phyloP scores from a whole-genome alignment of 2,888 invertebrate genomes.

The Drosophila limbata region DNA sequence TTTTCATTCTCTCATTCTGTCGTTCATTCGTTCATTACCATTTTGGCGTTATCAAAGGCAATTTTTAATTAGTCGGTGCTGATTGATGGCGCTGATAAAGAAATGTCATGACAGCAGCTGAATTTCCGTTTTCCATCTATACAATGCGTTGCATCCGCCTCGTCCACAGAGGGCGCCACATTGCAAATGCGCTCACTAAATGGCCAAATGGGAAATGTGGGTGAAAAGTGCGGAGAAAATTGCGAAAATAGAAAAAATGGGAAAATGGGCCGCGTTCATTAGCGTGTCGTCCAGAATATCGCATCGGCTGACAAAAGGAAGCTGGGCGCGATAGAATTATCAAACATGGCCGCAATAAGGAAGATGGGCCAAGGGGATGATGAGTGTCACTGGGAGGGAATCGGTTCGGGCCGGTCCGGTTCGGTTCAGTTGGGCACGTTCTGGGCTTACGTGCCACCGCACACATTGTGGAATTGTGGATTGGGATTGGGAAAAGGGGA shows the following conservation, averaged over 20 bases:
- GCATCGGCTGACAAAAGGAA: slow-evolving; percentile 65
- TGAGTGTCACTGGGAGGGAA: neutral
- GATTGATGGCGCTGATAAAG: slow-evolving; percentile 71
- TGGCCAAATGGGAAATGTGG: slow-evolving; percentile 30
- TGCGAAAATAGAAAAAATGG: slow-evolving; percentile 3
- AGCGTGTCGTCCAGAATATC: slow-evolving; percentile 49
- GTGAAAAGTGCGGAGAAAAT: slow-evolving; percentile 14
- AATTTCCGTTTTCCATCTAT: slow-evolving; percentile 48
- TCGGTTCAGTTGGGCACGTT: slow-evolving; percentile 4
- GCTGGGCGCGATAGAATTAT: slow-evolving; percentile 75
- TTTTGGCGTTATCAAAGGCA: slow-evolving; percentile 71
- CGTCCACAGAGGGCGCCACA: slow-evolving; percentile 14
- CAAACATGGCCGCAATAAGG: slow-evolving; percentile 73
- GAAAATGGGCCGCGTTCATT: slow-evolving; percentile 59
- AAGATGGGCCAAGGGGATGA: slow-evolving; percentile 15
- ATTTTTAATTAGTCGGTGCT: slow-evolving; percentile 72
- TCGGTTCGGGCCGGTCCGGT: slow-evolving; percentile 1
- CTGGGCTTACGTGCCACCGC: slow-evolving; percentile 65
- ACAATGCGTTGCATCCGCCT: slow-evolving; percentile 9
- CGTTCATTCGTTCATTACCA: slow-evolving; percentile 50
- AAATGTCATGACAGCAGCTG: slow-evolving; percentile 75
- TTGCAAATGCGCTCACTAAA: slow-evolving; percentile 48
- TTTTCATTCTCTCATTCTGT: slow-evolving; percentile 10
- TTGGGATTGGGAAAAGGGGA: neutral
- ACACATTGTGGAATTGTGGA: slow-evolving; percentile 62